Evolutionary conservation across 2,797 vertebrate genomes (phyloP), one percentile per base, ranked within the genome.

Genomic region (Anguilla megastoma): DNA sequence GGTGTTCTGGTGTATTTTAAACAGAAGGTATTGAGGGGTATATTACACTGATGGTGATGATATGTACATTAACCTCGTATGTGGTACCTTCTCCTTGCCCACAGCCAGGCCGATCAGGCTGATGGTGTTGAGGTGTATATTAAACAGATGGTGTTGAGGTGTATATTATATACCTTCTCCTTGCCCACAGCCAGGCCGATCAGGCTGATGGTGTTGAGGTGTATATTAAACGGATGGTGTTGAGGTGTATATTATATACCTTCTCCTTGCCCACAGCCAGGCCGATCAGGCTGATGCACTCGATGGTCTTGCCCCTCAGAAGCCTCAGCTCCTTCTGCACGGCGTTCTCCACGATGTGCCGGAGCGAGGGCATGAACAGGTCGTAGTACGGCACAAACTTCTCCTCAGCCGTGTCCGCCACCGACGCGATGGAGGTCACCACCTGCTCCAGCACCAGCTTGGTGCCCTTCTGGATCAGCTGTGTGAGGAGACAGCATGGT

Each of bases 401-500:
- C 92, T 99, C 98, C 94, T 99, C 98, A 0, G 98, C 98, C 0
- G 99, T 99, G 95, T 99, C 99, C 0, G 99, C 99, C 92, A 99
- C 99, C 0, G 98, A 99, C 0, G 99, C 99, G 87, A 99, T 99
- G 90, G 99, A 99, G 0, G 99, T 99, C 95, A 99, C 99, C 90
- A 99, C 98, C 95, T 99, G 99, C 94, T 99, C 99, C 95, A 99
- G 94, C 82, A 99, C 99, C 92, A 99, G 95, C 87, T 99, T 99
- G 90, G 98, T 99, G 87, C 99, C 98, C 93, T 99, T 99, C 94
- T 99, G 98, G 94, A 99, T 98, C 92, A 99, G 92, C 98, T 99
- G 85, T 8, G 52, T 7, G 10, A 85, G 0, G 24, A 4, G 76
- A 24, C 8, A 16, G n/a, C 27, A 5, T n/a, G 7, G 14, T 1